Evolutionary conservation across 2,888 invertebrate genomes (phyloP), one percentile per base, ranked within the genome.

Genomic region (Sepiola atlantica): DNA sequence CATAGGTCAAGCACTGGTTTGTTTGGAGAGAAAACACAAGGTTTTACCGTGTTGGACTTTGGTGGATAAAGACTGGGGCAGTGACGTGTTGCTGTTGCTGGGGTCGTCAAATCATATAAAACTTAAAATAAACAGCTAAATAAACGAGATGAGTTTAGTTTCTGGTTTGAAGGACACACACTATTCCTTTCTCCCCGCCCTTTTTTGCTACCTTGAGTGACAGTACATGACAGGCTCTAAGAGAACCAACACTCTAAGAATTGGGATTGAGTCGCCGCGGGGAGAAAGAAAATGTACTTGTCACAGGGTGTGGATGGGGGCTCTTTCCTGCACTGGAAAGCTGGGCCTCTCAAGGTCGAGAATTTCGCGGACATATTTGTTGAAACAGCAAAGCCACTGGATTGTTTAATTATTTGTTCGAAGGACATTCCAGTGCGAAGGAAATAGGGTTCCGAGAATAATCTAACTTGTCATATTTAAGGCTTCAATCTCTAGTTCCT

Each of bases 161-260:
- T n/a, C 77, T 14, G n/a, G 77, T 77, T 32, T 16, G 77, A 77
- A n/a, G 77, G n/a, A 77, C 77, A 16, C 12, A 77, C n/a, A 32
- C 77, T 16, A 28, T n/a, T n/a, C 77, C n/a, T 12, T 77, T n/a
- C 16, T 18, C 12, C n/a, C 16, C 12, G 0, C n/a, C 24, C 10
- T 28, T 28, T 28, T 28, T 21, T 21, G 24, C 28, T 61, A 61
- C 77, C n/a, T 77, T 77, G 77, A 77, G 77, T 77, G 77, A 77
- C 77, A 77, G 77, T n/a, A 32, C 77, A 77, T 77, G 77, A 77
- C 77, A 77, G 77, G n/a, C 77, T 77, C n/a, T 77, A 32, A n/a
- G n/a, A 77, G 21, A 77, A 32, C 77, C 77, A n/a, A n/a, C n/a
- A 14, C n/a, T n/a, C 45, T 45, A 45, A 77, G n/a, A 12, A 8